Base-by-base conservation (phyloP, 1,140 invertebrate species). In the Dryas iulia region DNA sequence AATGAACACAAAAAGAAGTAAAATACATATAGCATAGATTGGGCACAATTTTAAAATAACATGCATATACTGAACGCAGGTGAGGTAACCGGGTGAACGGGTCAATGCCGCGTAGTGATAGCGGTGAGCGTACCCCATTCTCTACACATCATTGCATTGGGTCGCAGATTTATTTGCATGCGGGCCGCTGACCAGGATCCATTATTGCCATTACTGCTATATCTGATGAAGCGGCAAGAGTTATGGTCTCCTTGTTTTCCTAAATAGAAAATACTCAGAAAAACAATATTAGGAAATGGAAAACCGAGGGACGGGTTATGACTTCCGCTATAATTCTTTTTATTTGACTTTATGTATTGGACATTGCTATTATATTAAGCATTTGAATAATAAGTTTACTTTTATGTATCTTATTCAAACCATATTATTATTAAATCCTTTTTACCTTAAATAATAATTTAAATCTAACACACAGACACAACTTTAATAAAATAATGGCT, bases 141-240 rank as follows among this genome's bases (percentile, higher is more conserved):
- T 89, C 87, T 86, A 88, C 89, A 89, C 87, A 91, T 91, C 87
- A 91, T 91, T 90, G 87, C 89, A 90, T 90, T 78, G 86, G 87
- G 79, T 78, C 84, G 82, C 84, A 91, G 87, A 91, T 91, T 91
- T 91, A 91, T 91, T 91, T 90, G 89, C 89, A 91, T 91, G 89
- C 89, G 89, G 89, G 89, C 86, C 83, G 86, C 87, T 91, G 89
- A 90, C 87, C 89, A 91, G 89, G 87, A 91, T 87, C 87, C 87
- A 91, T 91, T 91, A 91, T 81, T 82, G 87, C 89, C 88, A 89
- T 91, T 91, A 91, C 78, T 79, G 58, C 72, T 77, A 77, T 91
- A 91, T 91, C 89, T 88, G 87, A 91, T 91, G 80, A 85, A 83
- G 80, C 85, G 85, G 79, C 77, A 83, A 91, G 89, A 91, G 80